Conservation (phyloP, 2,113 vertebrate species). For the Galeopterus variegatus region DNA sequence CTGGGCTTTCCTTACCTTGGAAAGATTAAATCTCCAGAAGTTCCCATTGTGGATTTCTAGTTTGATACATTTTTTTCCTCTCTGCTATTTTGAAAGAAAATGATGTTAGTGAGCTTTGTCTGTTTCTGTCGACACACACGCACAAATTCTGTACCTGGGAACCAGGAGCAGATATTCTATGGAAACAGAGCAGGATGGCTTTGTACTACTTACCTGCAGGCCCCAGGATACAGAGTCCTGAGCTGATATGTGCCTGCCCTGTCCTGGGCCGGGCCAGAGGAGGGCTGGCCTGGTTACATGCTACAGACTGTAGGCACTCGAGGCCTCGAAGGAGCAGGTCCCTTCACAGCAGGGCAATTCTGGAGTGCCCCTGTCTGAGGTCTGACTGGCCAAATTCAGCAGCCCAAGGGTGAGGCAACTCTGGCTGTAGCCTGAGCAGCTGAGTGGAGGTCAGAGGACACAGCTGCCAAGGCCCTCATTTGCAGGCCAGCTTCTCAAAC, state of each 20-base stretch:
- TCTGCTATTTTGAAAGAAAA: slow-evolving; percentile 63
- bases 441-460: accelerated
- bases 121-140: neutral
- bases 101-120: slow-evolving; percentile 6
- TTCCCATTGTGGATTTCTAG: neutral
- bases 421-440: neutral
- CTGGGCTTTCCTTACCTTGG: slow-evolving; percentile 27
- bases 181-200: neutral
- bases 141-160: neutral
- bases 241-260: neutral
- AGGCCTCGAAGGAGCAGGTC: neutral
- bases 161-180: neutral
- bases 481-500: neutral
- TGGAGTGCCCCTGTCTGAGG: accelerated
- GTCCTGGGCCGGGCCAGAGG: neutral
- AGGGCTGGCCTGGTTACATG: neutral
- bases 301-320: neutral
- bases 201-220: neutral
- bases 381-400: neutral
- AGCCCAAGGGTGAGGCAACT: neutral
- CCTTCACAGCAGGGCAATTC: neutral
- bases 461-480: neutral
- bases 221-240: neutral
- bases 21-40: slow-evolving; percentile 53
- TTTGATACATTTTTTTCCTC: neutral